Conservation (phyloP, 1,140 invertebrate genomes). For the Xylocopa sonorina region DNA sequence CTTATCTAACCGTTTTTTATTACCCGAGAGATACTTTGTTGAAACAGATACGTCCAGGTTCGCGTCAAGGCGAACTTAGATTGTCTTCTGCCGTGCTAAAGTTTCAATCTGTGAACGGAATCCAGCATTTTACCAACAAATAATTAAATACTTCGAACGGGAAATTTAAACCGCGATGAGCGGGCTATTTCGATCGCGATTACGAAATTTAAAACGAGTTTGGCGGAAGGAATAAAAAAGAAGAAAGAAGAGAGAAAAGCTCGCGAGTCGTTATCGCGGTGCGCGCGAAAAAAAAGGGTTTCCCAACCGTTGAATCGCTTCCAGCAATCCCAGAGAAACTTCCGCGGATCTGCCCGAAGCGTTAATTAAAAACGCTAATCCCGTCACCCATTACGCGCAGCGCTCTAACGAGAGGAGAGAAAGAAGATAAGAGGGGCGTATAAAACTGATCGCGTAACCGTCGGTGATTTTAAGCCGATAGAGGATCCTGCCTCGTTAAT, state of each 20-base stretch:
- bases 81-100: no score
- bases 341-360: no score
- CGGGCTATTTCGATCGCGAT: neutral
- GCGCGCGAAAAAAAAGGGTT: neutral
- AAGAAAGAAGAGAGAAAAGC: no score
- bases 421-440: neutral
- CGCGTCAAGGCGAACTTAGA: no score
- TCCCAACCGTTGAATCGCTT: neutral
- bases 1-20: no score
- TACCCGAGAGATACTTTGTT: no score
- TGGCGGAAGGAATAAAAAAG: neutral
- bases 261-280: conserved; percentile 24
- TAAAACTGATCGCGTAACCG: neutral
- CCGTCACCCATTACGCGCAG: neutral
- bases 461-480: neutral
- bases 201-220: neutral
- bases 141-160: no score
- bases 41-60: no score
- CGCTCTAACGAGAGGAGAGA: neutral
- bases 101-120: no score
- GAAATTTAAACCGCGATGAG: no score
- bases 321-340: neutral
- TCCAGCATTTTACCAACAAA: no score
- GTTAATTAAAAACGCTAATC: conserved; percentile 14
- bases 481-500: neutral